Percentiles rank a stretch among this genome's conserved stretches.
phyloP scores from a whole-genome alignment of 2,888 invertebrate species.

The Patella pellucida region DNA sequence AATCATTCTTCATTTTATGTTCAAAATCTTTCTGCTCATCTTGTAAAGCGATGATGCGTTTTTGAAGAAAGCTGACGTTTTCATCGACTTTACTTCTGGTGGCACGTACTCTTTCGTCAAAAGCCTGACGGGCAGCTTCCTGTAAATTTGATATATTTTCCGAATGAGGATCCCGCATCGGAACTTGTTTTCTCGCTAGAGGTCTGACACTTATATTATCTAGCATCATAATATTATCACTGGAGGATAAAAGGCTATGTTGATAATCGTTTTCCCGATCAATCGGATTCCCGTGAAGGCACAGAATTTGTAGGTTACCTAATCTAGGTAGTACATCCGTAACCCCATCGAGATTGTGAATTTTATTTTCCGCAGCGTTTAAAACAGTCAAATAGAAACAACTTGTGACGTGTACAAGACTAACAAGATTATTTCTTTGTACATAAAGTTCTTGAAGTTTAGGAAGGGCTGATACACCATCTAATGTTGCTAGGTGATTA shows the following conservation, averaged over 20 bases:
- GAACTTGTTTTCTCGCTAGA: slow-evolving; percentile 71
- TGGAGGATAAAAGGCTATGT: slow-evolving; percentile 48
- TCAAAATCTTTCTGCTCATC: slow-evolving; percentile 56
- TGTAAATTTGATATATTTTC: slow-evolving; percentile 55
- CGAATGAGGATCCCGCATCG: slow-evolving; percentile 33
- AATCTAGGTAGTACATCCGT: slow-evolving; percentile 51
- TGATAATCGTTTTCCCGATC: slow-evolving; percentile 54
- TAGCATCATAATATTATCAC: slow-evolving; percentile 51
- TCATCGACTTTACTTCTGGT: slow-evolving; percentile 55
- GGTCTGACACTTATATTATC: slow-evolving; percentile 61
- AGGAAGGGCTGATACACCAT: slow-evolving; percentile 60
- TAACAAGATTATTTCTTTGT: slow-evolving; percentile 59
- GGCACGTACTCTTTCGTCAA: slow-evolving; percentile 57
- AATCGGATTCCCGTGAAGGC: slow-evolving; percentile 60
- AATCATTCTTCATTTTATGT: slow-evolving; percentile 48
- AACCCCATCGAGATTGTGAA: slow-evolving; percentile 48
- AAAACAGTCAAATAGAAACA: slow-evolving; percentile 54
- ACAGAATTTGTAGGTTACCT: slow-evolving; percentile 48
- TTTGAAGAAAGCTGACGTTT: slow-evolving; percentile 58
- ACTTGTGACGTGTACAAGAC: slow-evolving; percentile 55
- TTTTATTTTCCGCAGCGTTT: slow-evolving; percentile 58
- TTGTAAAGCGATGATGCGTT: slow-evolving; percentile 58
- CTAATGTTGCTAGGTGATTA: slow-evolving; percentile 60
- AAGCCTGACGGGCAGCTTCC: slow-evolving; percentile 58
- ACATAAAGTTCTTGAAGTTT: slow-evolving; percentile 58